Evolutionary conservation across 2,888 invertebrate genomes (phyloP), one percentile per base, ranked within the genome.

Genomic region (Sesia bembeciformis): DNA sequence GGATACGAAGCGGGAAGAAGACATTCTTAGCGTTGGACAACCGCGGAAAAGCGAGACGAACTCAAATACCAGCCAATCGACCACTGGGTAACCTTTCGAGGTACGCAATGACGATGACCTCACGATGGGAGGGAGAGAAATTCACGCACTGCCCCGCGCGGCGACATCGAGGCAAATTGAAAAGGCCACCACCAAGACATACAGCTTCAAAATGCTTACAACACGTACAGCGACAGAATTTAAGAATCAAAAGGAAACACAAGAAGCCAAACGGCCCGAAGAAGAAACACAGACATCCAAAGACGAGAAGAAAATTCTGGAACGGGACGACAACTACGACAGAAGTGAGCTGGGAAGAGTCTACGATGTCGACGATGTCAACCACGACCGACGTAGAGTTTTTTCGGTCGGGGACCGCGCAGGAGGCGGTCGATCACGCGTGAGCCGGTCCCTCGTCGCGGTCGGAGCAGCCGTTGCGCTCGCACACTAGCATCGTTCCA

Each of bases 11-110:
- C 61, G 91, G 92, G 67, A 90, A 90, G 76, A 92, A 93, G 69
- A 94, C 94, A 53, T 96, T 94, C 88, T 89, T 96, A 81, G 96
- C 95, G 60, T 86, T 96, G 62, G 94, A 94, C 83, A 92, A 93
- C 63, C 87, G 91, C 60, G 96, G 96, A 40, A 91, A 92, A 70
- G 92, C 95, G 66, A 90, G 95, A 57, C 92, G 93, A 69, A 93
- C 94, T 62, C 93, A 94, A 86, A 91, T 95, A 60, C 93, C 93
- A 57, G 91, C 92, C 55, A 90, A 81, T 66, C 90, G 93, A 61
- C 90, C 92, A 62, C 90, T 96, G 60, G 95, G 95, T 52, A 93
- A 93, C 74, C 90, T 95, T 62, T 93, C 94, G 56, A 92, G 92
- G 39, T 95, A 95, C 79, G 94, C 94, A 57, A 91, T 94, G 60